Conservation (phyloP, 2,888 invertebrate genomes). For the Cosmia trapezina region DNA sequence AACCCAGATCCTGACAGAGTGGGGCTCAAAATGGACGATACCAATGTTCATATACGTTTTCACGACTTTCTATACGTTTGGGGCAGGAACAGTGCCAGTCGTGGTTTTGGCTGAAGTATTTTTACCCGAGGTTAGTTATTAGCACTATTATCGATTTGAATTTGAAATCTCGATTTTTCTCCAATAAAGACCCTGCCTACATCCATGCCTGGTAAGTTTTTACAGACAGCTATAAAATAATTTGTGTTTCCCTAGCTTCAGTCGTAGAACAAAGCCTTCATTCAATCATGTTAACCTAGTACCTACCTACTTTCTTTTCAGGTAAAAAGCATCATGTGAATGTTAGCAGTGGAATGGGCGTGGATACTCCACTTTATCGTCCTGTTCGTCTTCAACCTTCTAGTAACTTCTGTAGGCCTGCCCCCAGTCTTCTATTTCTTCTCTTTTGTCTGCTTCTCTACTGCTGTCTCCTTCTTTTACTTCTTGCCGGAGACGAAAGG, state of each 20-base stretch:
- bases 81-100: constrained; percentile 79
- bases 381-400: constrained; percentile 75
- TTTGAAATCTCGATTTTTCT: background rate
- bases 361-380: constrained; percentile 76
- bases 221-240: background rate
- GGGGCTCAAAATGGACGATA: constrained; percentile 77
- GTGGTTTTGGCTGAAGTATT: constrained; percentile 78
- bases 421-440: constrained; percentile 78
- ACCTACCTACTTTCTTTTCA: constrained; percentile 60
- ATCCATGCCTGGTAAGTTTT: background rate
- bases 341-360: constrained; percentile 76
- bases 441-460: constrained; percentile 67
- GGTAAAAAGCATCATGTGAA: constrained; percentile 76
- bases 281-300: constrained; percentile 15
- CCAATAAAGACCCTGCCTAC: background rate
- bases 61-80: constrained; percentile 70
- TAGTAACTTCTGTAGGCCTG: constrained; percentile 70
- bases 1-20: constrained; percentile 75
- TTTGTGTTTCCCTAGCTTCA: background rate
- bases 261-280: background rate
- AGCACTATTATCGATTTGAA: background rate
- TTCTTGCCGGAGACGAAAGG: constrained; percentile 79
- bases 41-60: constrained; percentile 74
- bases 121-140: constrained; percentile 77
- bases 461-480: constrained; percentile 67